Evolutionary conservation across 1,140 invertebrate species (phyloP), one percentile per base, ranked within the genome.

Genomic region (Drosophila malerkotliana): DNA sequence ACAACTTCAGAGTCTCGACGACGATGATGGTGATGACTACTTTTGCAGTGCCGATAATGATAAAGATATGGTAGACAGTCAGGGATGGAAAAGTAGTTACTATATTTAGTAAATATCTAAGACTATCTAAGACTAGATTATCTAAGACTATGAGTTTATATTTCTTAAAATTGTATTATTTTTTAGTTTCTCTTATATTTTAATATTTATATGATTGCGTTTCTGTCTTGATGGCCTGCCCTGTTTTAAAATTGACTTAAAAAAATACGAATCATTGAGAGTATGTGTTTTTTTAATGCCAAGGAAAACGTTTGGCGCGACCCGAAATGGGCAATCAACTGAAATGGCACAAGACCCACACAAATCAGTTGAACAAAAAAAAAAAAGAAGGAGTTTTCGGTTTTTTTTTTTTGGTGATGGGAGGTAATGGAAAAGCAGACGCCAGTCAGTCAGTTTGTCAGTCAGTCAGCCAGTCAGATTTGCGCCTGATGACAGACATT

Each of bases 311-410:
- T 55, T 68, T 66, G 72, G 67, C 63, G 59, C 56, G 59, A 67
- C 77, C 74, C 78, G 69, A 85, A 85, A 81, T 87, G 82, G 74
- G 81, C 82, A 85, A 85, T 85, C 82, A 85, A 87, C 60, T 77
- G 74, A 85, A 81, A 85, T 68, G 82, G 44, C 24, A n/a, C 60
- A 28, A 39, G 8, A 48, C 18, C 28, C 55, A 34, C 44, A 63
- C 62, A 67, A 82, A 81, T 74, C 78, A 81, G 78, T 67, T 76
- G 60, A 45, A 85, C 71, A 85, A 71, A 53, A 64, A 67, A 85
- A 74, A 85, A 71, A 56, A 64, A 67, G 51, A 77, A 80, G 73
- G 67, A 83, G 79, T 14, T 14, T 41, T 64, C 59, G 15, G 15
- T 15, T 10, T n/a, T 3, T n/a, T 41, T 10, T 44, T 44, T 18